phyloP scores from a whole-genome alignment of 2,888 invertebrate species.

The Leucophenga montana region DNA sequence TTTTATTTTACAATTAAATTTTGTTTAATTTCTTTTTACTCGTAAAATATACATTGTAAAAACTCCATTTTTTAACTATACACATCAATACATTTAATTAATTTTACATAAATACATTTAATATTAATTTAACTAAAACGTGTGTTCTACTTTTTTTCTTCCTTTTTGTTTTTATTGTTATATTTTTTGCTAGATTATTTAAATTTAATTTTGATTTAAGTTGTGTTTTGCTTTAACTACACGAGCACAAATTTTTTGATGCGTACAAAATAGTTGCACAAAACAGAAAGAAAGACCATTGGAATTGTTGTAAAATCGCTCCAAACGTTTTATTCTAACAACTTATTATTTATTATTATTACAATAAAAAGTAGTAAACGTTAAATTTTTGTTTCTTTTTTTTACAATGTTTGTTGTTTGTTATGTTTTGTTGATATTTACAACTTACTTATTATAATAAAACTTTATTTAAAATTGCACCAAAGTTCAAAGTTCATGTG shows the following conservation, averaged over 20 bases:
- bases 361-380: slow-evolving; percentile 28
- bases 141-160: not conserved
- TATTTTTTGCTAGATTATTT: not conserved
- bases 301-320: not conserved
- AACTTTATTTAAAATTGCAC: slow-evolving; percentile 37
- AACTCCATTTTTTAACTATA: not conserved
- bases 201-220: slow-evolving; percentile 15
- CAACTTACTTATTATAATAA: slow-evolving; percentile 49
- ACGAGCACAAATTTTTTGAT: not conserved
- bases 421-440: not conserved
- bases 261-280: not conserved
- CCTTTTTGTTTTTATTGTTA: not conserved
- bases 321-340: slow-evolving; percentile 29
- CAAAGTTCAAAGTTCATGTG: slow-evolving; percentile 20
- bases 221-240: slow-evolving; percentile 4
- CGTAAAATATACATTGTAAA: not conserved
- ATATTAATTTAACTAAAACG: not conserved
- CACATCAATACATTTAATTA: not conserved
- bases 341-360: slow-evolving; percentile 31
- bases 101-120: not conserved
- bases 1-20: slow-evolving; percentile 1
- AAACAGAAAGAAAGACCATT: not conserved
- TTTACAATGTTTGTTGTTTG: slow-evolving; percentile 6
- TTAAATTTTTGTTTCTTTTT: slow-evolving; percentile 16
- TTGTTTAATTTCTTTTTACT: not conserved